Evolutionary conservation across 2,797 vertebrate species (phyloP).

Genomic region (Gymnodraco acuticeps): DNA sequence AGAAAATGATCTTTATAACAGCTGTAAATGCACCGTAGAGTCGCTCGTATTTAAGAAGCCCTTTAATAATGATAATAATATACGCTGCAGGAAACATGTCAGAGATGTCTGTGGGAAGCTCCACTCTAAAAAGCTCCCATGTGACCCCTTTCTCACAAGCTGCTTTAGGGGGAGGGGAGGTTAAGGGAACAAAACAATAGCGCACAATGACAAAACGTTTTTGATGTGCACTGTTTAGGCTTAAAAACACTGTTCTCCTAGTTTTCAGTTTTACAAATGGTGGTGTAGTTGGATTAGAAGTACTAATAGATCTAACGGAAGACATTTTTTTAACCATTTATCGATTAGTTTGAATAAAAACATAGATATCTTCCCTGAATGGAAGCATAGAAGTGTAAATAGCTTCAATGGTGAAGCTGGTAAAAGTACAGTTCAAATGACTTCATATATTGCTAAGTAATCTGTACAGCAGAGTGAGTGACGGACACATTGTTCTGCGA

Average conservation of each 20-base stretch:
- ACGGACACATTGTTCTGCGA: neutral
- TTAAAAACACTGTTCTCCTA: no score
- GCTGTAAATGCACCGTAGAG: no score
- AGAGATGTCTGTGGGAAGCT: conserved; percentile 6
- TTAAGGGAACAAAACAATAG: conserved; percentile 32
- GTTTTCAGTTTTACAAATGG: neutral
- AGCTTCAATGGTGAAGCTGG: no score
- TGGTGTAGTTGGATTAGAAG: neutral
- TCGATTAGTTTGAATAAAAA: neutral
- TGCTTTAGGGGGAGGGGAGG: neutral
- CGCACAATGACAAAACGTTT: neutral
- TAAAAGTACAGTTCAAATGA: no score
- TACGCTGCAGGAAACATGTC: conserved; percentile 10
- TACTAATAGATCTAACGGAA: no score
- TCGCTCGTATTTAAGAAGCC: no score
- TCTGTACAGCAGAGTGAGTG: no score
- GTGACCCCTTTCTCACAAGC: neutral
- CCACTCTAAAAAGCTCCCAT: conserved; percentile 61
- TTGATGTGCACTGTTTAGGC: neutral
- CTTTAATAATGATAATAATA: no score
- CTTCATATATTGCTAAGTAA: no score
- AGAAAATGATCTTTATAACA: neutral
- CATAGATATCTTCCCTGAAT: no score
- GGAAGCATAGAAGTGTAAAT: no score
- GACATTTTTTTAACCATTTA: neutral